Base-by-base conservation (phyloP, 2,888 invertebrate genomes). In the Pasiphila rectangulata region DNA sequence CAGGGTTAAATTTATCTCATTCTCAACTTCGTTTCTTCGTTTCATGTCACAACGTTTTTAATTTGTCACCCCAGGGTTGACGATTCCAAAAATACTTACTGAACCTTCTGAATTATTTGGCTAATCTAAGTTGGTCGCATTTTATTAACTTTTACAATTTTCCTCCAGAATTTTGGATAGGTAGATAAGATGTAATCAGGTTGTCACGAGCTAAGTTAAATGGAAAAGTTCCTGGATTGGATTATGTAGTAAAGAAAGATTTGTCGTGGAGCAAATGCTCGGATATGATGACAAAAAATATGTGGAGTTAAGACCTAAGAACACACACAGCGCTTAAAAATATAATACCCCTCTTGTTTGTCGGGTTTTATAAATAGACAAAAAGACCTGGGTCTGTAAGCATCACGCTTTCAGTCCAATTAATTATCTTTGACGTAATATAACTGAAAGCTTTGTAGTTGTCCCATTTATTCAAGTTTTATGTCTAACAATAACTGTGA, bases 201-300 rank as follows among this genome's bases (percentile, higher is more conserved):
- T 67, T 68, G 68, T 75, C 75, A 80, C 67, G 75, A 64, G 56
- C 67, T 43, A 78, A 83, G 78, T 83, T 83, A 79, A 83, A 85
- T 82, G 80, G 79, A 76, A 84, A 83, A 83, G 80, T 84, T 85
- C 70, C 64, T 61, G 67, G 64, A 63, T 19, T 19, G 10, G 29
- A 30, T 30, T 21, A 19, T 34, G 21, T 4, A 24, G 44, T 13
- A 42, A 25, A 15, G 13, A 10, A 10, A 44, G 40, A 45, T 40
- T 16, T 16, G 7, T 16, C 17, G 10, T 4, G 12, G 12, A 23
- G n/a, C 13, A n/a, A 27, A 17, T 17, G 17, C 4, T 16, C 2
- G 6, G 13, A 13, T 27, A 13, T 9, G 12, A 3, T 13, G 27
- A 27, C n/a, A n/a, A n/a, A n/a, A n/a, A n/a, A n/a, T n/a, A n/a